Conservation (phyloP, 2,888 invertebrate genomes). For the Aleiodes leptofemur region DNA sequence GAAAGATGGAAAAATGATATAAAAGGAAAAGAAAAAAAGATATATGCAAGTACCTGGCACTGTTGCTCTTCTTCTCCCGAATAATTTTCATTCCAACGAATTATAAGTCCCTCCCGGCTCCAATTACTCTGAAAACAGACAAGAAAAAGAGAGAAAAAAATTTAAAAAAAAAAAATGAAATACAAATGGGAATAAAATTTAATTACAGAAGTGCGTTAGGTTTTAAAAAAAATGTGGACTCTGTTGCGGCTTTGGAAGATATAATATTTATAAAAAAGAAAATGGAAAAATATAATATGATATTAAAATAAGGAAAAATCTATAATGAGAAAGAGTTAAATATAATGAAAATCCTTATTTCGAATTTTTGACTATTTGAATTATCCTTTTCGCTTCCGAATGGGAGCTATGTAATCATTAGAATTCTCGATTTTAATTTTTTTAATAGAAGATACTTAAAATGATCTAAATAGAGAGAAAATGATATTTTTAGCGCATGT, state of each 20-base stretch:
- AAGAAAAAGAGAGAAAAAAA: not conserved
- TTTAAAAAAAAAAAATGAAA: not conserved
- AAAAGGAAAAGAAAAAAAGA: not conserved
- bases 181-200: constrained; percentile 18
- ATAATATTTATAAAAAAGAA: constrained; percentile 33
- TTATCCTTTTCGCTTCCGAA: not conserved
- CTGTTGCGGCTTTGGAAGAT: constrained; percentile 16
- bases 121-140: constrained; percentile 6
- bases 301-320: constrained; percentile 25
- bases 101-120: constrained; percentile 14
- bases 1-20: not conserved
- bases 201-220: constrained; percentile 28
- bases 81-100: constrained; percentile 6
- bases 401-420: too few species aligned
- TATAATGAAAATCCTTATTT: constrained; percentile 32
- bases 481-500: too few species aligned
- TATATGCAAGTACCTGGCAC: constrained; percentile 29
- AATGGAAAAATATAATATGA: constrained; percentile 28
- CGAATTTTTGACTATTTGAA: not conserved
- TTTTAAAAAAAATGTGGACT: constrained; percentile 11
- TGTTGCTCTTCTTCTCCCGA: constrained; percentile 3
- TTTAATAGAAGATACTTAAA: too few species aligned
- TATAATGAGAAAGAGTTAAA: constrained; percentile 29
- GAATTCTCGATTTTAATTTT: too few species aligned
- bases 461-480: too few species aligned